Conservation (phyloP, 2,113 vertebrate species). For the Pavo muticus region DNA sequence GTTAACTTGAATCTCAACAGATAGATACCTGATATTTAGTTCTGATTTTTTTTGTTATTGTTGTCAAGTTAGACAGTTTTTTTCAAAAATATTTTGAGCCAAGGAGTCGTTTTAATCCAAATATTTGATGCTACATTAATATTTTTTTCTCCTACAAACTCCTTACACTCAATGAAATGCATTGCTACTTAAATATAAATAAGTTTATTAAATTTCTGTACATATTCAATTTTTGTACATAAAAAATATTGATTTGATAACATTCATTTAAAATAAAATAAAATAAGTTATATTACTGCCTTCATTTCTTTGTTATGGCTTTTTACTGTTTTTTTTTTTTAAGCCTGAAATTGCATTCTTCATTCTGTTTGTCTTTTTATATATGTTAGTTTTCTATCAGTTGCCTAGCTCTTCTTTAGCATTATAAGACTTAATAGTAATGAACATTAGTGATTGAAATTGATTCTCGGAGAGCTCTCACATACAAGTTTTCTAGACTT, state of each 20-base stretch:
- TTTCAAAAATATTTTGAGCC: not conserved
- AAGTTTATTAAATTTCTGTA: not conserved
- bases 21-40: not conserved
- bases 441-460: not conserved
- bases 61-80: not conserved
- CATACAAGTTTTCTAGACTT: not conserved
- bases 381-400: not conserved
- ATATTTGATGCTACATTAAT: not conserved
- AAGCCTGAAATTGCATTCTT: not conserved
- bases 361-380: slow-evolving; percentile 30
- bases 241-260: not conserved
- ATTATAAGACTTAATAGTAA: not conserved
- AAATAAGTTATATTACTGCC: not conserved
- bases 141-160: not conserved
- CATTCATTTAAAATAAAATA: not conserved
- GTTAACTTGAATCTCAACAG: not conserved
- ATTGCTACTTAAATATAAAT: not conserved
- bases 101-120: not conserved
- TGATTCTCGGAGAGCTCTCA: not conserved
- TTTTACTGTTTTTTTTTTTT: not conserved
- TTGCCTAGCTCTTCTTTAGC: not conserved
- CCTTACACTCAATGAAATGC: not conserved
- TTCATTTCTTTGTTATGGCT: not conserved
- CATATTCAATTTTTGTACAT: not conserved
- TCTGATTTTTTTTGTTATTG: not conserved